Evolutionary conservation across 2,797 vertebrate species (phyloP).

Genomic region (Rhadinocentrus ornatus): DNA sequence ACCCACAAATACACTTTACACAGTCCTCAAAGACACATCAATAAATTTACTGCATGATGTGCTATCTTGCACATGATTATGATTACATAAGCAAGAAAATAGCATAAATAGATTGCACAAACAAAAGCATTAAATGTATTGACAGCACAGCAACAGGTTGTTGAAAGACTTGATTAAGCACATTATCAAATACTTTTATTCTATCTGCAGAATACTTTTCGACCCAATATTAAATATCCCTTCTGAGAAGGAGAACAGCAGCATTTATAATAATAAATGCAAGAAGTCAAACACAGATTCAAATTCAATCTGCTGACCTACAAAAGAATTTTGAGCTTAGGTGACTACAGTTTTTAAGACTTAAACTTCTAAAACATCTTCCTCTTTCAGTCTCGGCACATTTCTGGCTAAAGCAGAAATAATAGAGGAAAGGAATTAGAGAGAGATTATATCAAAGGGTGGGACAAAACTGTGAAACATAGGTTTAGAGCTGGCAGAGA

Average conservation of each 20-base stretch:
- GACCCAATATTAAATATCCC: slow-evolving; percentile 50
- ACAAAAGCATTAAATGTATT: slow-evolving; percentile 39
- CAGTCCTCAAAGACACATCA: slow-evolving; percentile 44
- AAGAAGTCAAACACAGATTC: slow-evolving; percentile 25
- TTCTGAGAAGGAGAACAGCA: slow-evolving; percentile 30
- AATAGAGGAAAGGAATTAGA: slow-evolving; percentile 38
- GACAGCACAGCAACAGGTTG: slow-evolving; percentile 40
- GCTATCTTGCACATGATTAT: slow-evolving; percentile 25
- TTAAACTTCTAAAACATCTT: neutral
- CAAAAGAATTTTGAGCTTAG: slow-evolving; percentile 38
- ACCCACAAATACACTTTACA: slow-evolving; percentile 17
- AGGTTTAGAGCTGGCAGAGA: slow-evolving; percentile 5
- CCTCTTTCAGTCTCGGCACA: neutral
- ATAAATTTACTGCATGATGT: slow-evolving; percentile 30
- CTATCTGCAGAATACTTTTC: slow-evolving; percentile 1
- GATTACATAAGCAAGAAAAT: slow-evolving; percentile 8
- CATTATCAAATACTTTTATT: slow-evolving; percentile 36
- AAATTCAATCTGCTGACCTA: slow-evolving; percentile 43
- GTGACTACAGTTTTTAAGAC: slow-evolving; percentile 29
- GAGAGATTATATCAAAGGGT: slow-evolving; percentile 32
- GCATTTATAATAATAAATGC: slow-evolving; percentile 33
- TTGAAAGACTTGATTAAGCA: slow-evolving; percentile 53
- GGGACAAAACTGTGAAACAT: slow-evolving; percentile 49
- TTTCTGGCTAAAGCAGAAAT: neutral
- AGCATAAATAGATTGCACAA: slow-evolving; percentile 18